Base-by-base conservation (phyloP, 2,888 invertebrate genomes). In the Pandemis corylana region DNA sequence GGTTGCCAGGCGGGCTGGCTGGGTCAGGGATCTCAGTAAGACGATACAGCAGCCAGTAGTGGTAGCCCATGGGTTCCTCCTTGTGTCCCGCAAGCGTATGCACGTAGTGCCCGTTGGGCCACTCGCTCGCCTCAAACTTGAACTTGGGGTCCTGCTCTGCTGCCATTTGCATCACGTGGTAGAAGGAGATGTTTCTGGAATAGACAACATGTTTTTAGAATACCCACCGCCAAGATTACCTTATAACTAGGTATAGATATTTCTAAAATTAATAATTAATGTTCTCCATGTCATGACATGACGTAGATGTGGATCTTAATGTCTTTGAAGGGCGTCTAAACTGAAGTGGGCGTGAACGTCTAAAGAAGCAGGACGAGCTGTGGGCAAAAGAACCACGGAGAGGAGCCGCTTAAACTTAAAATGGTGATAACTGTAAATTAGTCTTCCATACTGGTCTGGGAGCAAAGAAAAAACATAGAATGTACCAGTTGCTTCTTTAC, bases 91-190 rank as follows among this genome's bases (percentile, higher is more conserved):
- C 97, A 78, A 98, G 94, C 0, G 98, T 98, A 89, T 98, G 98
- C 41, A 98, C 97, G 88, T 98, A 98, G 88, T 98, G 98, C 0
- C 98, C 98, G 86, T 98, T 98, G 1, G 98, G 98, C 98, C 98
- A 98, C 86, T 97, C 97, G 80, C 97, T 96, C 0, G 98, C 97
- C 78, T 96, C 96, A 86, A 97, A 97, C 84, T 96, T 96, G 88
- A 95, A 95, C 87, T 95, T 95, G 0, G 96, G 95, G 86, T 98
- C 97, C 82, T 96, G 95, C 78, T 97, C 97, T 75, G 98, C 97
- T 0, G 98, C 98, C 91, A 96, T 96, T 86, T 97, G 96, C 98
- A 98, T 98, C 79, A 97, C 96, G 85, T 95, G 96, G 87, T 95
- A 96, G 90, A 96, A 96, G 63, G 96, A 96, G 53, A 96, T 95